Evolutionary conservation across 2,888 invertebrate species (phyloP).

Genomic region (Cistogaster globosa): DNA sequence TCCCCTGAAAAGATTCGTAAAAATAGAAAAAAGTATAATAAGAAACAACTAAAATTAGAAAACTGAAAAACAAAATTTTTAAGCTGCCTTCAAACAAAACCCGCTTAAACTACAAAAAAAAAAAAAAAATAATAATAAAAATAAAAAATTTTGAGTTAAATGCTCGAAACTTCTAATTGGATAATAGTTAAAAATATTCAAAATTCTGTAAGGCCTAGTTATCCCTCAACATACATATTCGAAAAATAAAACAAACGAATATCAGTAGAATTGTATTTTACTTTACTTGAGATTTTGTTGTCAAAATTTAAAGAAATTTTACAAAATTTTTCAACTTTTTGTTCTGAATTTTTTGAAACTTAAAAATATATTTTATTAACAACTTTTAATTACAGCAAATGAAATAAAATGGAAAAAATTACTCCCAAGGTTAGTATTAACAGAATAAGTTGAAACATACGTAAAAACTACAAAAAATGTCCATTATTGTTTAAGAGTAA

Average conservation of each 20-base stretch:
- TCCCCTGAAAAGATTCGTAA: too few relatives aligned
- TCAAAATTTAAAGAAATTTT: conserved; percentile 40
- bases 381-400: background rate
- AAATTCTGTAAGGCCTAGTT: too few relatives aligned
- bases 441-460: background rate
- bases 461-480: too few relatives aligned
- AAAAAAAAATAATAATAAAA: too few relatives aligned
- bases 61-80: too few relatives aligned
- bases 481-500: conserved; percentile 50
- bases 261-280: background rate
- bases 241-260: background rate
- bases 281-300: conserved; percentile 38
- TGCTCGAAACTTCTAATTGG: too few relatives aligned
- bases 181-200: too few relatives aligned
- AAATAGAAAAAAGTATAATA: too few relatives aligned
- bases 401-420: conserved; percentile 48
- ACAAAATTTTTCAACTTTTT: background rate
- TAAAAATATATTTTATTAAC: conserved; percentile 6
- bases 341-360: background rate
- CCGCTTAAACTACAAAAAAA: too few relatives aligned
- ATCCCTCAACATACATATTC: background rate
- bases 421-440: conserved; percentile 18
- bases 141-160: too few relatives aligned
- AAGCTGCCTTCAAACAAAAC: too few relatives aligned
- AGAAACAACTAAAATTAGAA: too few relatives aligned